These are phyloP conservation scores for Toxotes jaculatrix DNA, from an alignment of 2,113 vertebrate genomes.

Conservation along the genomic window DNA sequence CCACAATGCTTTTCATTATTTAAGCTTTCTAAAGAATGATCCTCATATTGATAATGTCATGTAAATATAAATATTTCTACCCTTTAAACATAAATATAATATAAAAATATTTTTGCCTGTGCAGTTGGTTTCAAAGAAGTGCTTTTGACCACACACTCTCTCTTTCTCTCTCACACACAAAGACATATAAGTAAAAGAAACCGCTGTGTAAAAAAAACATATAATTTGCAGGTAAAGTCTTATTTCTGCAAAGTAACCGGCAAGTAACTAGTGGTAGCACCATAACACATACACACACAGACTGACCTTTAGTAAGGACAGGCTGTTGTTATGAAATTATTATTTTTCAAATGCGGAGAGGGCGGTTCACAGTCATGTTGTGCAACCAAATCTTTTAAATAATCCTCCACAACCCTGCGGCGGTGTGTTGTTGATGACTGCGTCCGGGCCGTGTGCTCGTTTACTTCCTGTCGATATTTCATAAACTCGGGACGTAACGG, in stretches of 20 bases:
- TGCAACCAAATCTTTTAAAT: constrained; percentile 19
- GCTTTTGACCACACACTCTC: no score
- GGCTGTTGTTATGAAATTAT: not conserved
- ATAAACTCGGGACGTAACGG: constrained; percentile 57
- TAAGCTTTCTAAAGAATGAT: not conserved
- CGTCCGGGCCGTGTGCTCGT: constrained; percentile 49
- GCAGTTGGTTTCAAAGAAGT: not conserved
- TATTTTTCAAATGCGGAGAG: not conserved
- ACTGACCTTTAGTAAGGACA: not conserved
- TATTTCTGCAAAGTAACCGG: no score
- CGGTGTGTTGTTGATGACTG: not conserved
- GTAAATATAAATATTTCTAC: constrained; percentile 48
- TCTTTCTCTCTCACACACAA: no score
- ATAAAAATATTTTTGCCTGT: constrained; percentile 24
- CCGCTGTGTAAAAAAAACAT: no score
- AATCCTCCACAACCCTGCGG: not conserved
- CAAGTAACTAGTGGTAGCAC: no score
- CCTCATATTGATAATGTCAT: constrained; percentile 13
- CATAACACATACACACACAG: not conserved
- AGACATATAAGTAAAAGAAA: not conserved
- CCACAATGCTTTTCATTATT: not conserved
- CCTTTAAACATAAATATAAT: constrained; percentile 38
- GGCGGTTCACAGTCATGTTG: not conserved
- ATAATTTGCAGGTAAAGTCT: no score
- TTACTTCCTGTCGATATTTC: constrained; percentile 67